Conservation (phyloP, 2,113 vertebrate species). For the Ammodytes dubius region DNA sequence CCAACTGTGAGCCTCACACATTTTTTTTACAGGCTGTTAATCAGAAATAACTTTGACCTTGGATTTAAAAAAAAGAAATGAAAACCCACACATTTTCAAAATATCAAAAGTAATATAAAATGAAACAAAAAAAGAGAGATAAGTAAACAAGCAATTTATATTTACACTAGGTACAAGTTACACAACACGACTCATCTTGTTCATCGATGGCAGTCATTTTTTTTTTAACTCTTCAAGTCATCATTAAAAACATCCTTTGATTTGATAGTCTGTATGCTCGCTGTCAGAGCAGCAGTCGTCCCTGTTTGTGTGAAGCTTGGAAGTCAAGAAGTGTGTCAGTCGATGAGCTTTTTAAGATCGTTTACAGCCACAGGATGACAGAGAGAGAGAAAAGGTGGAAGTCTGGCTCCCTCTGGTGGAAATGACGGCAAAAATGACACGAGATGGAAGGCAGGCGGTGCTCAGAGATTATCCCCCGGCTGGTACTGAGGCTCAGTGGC, state of each 20-base stretch:
- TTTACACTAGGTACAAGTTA: constrained; percentile 96
- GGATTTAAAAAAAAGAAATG: constrained; percentile 63
- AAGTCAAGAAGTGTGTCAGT: constrained; percentile 63
- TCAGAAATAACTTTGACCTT: constrained; percentile 61
- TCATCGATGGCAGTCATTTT: constrained; percentile 82
- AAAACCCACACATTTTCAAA: constrained; percentile 71
- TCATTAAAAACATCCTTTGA: constrained; percentile 46
- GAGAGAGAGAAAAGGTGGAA: constrained; percentile 17
- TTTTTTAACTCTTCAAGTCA: constrained; percentile 33
- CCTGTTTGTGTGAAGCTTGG: constrained; percentile 42
- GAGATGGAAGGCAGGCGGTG: constrained; percentile 51
- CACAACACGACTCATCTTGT: constrained; percentile 57
- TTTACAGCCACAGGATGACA: constrained; percentile 53
- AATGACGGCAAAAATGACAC: constrained; percentile 39
- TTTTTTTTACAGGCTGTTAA: constrained; percentile 53
- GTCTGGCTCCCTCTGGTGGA: constrained; percentile 72
- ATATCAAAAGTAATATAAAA: constrained; percentile 83
- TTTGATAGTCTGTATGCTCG: constrained; percentile 52
- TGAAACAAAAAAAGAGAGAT: constrained; percentile 85
- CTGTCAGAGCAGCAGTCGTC: constrained; percentile 27
- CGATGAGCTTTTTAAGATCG: constrained; percentile 56
- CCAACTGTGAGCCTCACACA: constrained; percentile 60
- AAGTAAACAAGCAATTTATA: constrained; percentile 96
- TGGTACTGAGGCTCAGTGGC: constrained; percentile 99
- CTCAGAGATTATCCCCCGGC: constrained; percentile 98